Conservation (phyloP, 2,797 vertebrate genomes). For the Malacoraja senta region DNA sequence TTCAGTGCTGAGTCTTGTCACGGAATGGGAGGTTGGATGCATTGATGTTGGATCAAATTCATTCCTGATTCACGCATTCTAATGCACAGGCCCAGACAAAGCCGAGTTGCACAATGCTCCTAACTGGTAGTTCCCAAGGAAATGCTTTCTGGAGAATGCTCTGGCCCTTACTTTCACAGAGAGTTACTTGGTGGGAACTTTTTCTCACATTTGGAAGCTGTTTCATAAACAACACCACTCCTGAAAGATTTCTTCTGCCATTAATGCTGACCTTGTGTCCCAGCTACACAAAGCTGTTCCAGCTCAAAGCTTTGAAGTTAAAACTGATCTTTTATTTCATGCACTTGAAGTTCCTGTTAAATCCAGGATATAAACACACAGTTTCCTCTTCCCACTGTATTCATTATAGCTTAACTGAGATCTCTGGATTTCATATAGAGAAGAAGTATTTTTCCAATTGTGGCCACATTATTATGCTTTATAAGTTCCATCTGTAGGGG, state of each 20-base stretch:
- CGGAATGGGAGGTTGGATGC: too few relatives aligned
- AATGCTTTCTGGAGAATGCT: too few relatives aligned
- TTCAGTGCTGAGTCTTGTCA: too few relatives aligned
- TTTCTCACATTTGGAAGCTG: neutral
- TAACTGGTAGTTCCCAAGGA: too few relatives aligned
- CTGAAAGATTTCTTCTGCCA: neutral
- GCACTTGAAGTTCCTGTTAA: slow-evolving; percentile 4
- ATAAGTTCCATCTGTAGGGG: neutral
- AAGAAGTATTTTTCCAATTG: neutral
- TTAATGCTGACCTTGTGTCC: neutral
- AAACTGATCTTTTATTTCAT: slow-evolving; percentile 26
- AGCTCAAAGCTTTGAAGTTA: neutral
- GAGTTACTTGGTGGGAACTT: neutral
- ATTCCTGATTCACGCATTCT: too few relatives aligned
- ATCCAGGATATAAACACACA: neutral
- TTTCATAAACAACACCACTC: neutral
- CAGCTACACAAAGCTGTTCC: neutral
- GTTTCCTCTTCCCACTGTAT: neutral
- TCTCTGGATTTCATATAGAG: slow-evolving; percentile 15
- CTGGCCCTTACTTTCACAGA: neutral
- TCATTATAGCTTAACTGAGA: neutral
- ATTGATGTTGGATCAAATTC: too few relatives aligned
- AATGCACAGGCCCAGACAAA: too few relatives aligned
- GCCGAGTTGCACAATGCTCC: too few relatives aligned
- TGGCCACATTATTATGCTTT: neutral